phyloP scores from a whole-genome alignment of 2,888 invertebrate genomes.

The Coecobrya sp. region DNA sequence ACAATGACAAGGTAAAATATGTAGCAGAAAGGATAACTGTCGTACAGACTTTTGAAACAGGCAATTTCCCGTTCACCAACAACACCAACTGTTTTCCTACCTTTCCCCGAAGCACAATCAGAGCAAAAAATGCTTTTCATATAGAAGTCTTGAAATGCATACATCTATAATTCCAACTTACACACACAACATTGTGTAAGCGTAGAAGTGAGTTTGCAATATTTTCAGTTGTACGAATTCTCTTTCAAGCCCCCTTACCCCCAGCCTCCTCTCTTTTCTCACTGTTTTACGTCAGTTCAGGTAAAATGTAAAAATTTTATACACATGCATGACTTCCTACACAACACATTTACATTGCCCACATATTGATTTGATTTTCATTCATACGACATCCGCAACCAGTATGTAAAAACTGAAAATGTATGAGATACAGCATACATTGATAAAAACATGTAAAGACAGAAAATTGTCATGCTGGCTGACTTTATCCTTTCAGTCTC shows the following conservation, averaged over 20 bases:
- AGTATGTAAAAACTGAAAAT: slow-evolving; percentile 13
- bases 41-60: slow-evolving; percentile 10
- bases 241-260: not conserved
- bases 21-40: slow-evolving; percentile 14
- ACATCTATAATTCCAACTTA: not conserved
- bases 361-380: slow-evolving; percentile 52
- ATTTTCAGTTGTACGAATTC: slow-evolving; percentile 8
- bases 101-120: slow-evolving; percentile 5
- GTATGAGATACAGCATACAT: not conserved
- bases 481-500: slow-evolving; percentile 13
- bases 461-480: slow-evolving; percentile 56
- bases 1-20: slow-evolving; percentile 57
- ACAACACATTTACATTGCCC: not conserved
- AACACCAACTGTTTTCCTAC: slow-evolving; percentile 10
- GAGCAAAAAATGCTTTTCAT: not conserved
- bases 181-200: not conserved
- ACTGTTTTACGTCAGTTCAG: not conserved
- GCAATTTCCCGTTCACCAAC: slow-evolving; percentile 54
- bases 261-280: not conserved
- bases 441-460: slow-evolving; percentile 27
- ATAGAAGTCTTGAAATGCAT: not conserved
- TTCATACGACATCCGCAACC: slow-evolving; percentile 33
- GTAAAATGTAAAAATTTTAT: slow-evolving; percentile 31
- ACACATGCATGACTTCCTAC: slow-evolving; percentile 33
- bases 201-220: not conserved